Evolutionary conservation across 2,888 invertebrate species (phyloP).

Genomic region (Leuctra nigra): DNA sequence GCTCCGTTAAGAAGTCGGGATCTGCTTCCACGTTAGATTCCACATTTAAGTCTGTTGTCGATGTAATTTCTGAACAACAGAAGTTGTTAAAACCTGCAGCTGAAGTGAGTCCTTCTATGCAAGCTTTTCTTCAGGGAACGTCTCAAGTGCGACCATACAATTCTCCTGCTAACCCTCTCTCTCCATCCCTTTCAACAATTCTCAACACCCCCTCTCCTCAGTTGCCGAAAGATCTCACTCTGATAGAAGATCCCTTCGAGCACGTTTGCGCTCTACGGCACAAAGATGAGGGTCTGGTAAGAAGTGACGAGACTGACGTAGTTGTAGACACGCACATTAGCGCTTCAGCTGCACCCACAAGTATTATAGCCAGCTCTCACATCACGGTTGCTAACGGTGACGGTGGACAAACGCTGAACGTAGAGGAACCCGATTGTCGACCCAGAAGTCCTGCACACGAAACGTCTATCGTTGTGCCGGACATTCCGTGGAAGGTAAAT

Average conservation of each 20-base stretch:
- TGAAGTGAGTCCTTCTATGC: slow-evolving; percentile 61
- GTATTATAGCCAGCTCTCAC: not conserved
- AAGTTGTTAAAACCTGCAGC: slow-evolving; percentile 74
- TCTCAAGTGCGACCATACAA: slow-evolving; percentile 35
- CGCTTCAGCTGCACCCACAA: not conserved
- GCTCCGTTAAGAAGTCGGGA: slow-evolving; percentile 71
- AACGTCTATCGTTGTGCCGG: slow-evolving; percentile 57
- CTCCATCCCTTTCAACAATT: slow-evolving; percentile 37
- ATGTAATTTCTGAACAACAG: slow-evolving; percentile 82
- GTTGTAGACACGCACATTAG: not conserved
- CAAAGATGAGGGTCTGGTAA: slow-evolving; percentile 6
- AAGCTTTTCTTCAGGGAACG: slow-evolving; percentile 54
- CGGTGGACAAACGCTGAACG: slow-evolving; percentile 23
- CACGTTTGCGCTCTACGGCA: slow-evolving; percentile 33
- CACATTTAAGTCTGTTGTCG: slow-evolving; percentile 75
- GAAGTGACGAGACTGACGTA: not conserved
- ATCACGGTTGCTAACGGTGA: slow-evolving; percentile 5
- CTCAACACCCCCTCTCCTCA: slow-evolving; percentile 23
- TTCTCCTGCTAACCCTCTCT: slow-evolving; percentile 19
- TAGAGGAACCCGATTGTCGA: slow-evolving; percentile 42
- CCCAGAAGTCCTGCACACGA: slow-evolving; percentile 58
- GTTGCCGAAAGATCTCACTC: slow-evolving; percentile 29
- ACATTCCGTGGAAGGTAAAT: slow-evolving; percentile 47
- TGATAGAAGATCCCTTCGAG: slow-evolving; percentile 32
- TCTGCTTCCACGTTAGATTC: slow-evolving; percentile 79